These are phyloP conservation scores for Gobio occitaniae DNA, from an alignment of 2,797 vertebrate genomes.

Conservation along the genomic window DNA sequence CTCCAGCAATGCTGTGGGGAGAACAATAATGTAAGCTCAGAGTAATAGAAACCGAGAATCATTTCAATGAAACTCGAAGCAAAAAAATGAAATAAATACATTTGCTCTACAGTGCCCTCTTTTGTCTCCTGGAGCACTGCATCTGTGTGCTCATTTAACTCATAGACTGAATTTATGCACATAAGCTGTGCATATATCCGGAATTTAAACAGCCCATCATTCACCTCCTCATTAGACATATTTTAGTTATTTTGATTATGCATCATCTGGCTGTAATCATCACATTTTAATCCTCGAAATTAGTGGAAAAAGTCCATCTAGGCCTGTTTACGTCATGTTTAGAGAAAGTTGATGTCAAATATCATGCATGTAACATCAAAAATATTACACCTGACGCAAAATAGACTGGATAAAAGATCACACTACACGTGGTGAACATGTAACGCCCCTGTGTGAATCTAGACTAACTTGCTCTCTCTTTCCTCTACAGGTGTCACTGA, in stretches of 20 bases:
- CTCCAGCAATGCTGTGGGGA: not conserved
- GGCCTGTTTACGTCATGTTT: not conserved
- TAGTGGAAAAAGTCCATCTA: not conserved
- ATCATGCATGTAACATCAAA: not conserved
- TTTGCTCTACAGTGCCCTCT: conserved; percentile 6
- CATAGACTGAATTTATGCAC: not conserved
- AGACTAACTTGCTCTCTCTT: conserved; percentile 30
- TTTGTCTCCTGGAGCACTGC: not conserved
- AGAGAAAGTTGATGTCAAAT: not conserved
- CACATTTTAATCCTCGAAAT: not conserved
- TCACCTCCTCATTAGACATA: not conserved
- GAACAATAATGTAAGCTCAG: not conserved
- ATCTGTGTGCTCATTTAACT: not conserved
- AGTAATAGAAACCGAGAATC: not conserved
- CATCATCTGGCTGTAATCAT: not conserved
- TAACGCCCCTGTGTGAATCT: not conserved
- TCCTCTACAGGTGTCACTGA: conserved; percentile 77
- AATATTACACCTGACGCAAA: not conserved
- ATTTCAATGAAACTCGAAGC: not conserved
- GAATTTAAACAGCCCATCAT: not conserved
- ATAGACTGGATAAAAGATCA: not conserved
- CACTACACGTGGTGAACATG: not conserved
- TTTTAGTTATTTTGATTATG: not conserved
- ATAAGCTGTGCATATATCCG: not conserved
- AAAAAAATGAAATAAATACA: not conserved